phyloP scores from a whole-genome alignment of 2,888 invertebrate genomes.

The Caenorhabditis becei region DNA sequence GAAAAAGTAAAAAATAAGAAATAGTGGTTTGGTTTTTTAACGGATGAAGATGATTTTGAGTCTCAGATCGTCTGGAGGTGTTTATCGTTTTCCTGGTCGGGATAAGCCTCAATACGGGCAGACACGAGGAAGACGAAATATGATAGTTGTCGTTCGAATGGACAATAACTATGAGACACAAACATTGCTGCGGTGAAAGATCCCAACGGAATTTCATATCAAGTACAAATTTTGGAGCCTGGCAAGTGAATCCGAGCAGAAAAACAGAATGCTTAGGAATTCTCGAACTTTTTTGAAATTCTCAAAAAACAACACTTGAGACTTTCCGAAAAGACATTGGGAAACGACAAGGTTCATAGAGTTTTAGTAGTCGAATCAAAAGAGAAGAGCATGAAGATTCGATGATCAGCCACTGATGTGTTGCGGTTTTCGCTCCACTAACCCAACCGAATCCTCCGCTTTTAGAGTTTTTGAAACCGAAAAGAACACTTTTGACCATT shows the following conservation, averaged over 20 bases:
- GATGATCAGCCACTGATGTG: conserved; percentile 48
- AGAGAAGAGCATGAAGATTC: conserved; percentile 30
- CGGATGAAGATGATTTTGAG: not conserved
- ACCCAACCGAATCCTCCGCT: conserved; percentile 6
- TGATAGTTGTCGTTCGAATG: conserved; percentile 1
- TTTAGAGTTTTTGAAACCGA: conserved; percentile 16
- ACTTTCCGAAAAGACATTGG: conserved; percentile 17
- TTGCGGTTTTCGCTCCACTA: conserved; percentile 28
- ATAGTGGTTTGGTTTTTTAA: conserved; percentile 1
- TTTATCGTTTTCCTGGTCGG: not conserved
- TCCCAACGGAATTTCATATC: no score
- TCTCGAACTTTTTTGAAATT: conserved; percentile 8
- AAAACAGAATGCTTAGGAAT: not conserved
- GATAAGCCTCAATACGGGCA: not conserved
- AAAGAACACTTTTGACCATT: conserved; percentile 13
- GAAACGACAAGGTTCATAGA: not conserved
- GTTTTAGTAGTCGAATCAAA: conserved; percentile 23
- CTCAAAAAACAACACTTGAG: conserved; percentile 14
- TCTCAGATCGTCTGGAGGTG: not conserved
- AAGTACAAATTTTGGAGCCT: no score
- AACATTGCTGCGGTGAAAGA: no score
- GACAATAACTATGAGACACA: not conserved
- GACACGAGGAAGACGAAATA: not conserved
- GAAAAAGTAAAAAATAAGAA: not conserved
- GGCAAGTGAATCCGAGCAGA: no score